phyloP scores from a whole-genome alignment of 2,113 vertebrate genomes.

The Hippocampus mohnikei region DNA sequence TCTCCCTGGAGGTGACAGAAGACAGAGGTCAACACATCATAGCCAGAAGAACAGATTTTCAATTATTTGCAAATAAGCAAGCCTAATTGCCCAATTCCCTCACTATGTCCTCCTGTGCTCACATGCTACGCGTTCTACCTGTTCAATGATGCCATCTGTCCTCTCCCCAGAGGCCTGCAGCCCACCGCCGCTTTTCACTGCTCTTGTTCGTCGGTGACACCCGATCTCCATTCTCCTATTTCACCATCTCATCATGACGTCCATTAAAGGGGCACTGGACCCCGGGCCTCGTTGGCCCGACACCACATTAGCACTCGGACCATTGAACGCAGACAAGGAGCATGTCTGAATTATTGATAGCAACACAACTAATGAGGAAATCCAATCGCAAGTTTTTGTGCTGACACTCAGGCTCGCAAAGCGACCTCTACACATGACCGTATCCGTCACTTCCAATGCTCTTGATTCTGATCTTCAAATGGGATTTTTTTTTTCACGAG shows the following conservation, averaged over 20 bases:
- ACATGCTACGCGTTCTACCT: conserved; percentile 28
- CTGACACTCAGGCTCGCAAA: conserved; percentile 52
- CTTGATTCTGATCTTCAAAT: conserved; percentile 31
- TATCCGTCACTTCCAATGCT: conserved; percentile 21
- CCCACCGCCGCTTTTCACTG: conserved; percentile 14
- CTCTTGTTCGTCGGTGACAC: conserved; percentile 61
- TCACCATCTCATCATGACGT: conserved; percentile 82
- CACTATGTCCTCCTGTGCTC: conserved; percentile 6
- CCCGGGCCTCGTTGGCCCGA: conserved; percentile 63
- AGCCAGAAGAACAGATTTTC: conserved; percentile 22
- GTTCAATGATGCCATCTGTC: conserved; percentile 40
- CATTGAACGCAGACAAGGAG: conserved; percentile 80
- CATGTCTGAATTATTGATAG: conserved; percentile 78
- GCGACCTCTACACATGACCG: conserved; percentile 26
- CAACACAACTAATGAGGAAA: conserved; percentile 82
- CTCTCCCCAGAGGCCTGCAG: conserved; percentile 23
- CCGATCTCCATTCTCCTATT: conserved; percentile 72
- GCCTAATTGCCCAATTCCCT: conserved; percentile 6
- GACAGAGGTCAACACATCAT: conserved; percentile 23
- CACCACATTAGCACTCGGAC: conserved; percentile 80
- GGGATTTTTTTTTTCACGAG: conserved; percentile 15
- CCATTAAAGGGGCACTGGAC: conserved; percentile 75
- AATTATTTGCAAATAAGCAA: conserved; percentile 11
- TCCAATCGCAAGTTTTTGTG: conserved; percentile 57
- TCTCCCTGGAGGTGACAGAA: conserved; percentile 10